Evolutionary conservation across 2,888 invertebrate species (phyloP).

Genomic region (Leptopterna dolabrata): DNA sequence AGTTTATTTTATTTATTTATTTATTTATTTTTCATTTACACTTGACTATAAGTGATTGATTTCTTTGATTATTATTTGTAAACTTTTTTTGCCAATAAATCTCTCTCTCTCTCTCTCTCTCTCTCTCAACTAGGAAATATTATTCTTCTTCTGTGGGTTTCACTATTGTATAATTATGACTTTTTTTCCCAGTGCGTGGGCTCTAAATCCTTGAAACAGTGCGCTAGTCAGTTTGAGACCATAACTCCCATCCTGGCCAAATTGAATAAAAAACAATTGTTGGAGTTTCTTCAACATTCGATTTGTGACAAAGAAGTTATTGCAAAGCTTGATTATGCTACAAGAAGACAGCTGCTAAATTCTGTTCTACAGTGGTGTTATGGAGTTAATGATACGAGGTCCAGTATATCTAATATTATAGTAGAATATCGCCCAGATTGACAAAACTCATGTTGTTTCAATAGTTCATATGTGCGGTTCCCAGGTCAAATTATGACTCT

Average conservation of each 20-base stretch:
- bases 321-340: background rate
- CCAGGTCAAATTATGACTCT: background rate
- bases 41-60: too few relatives aligned
- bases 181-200: constrained; percentile 15
- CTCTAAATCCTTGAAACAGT: constrained; percentile 14
- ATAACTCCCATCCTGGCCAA: constrained; percentile 24
- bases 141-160: too few relatives aligned
- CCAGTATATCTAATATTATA: background rate
- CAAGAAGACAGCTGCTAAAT: constrained; percentile 4
- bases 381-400: background rate
- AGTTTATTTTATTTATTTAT: too few relatives aligned
- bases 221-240: constrained; percentile 14
- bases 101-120: too few relatives aligned
- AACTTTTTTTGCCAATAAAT: too few relatives aligned
- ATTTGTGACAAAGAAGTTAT: background rate
- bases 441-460: background rate
- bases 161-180: too few relatives aligned
- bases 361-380: constrained; percentile 25
- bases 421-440: background rate
- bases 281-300: background rate
- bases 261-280: background rate
- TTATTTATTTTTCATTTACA: too few relatives aligned
- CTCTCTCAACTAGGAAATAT: too few relatives aligned
- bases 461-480: background rate
- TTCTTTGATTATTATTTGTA: too few relatives aligned